Conservation (phyloP, 53 echinoderm and acorn worm genomes). For the Henricia sp. region DNA sequence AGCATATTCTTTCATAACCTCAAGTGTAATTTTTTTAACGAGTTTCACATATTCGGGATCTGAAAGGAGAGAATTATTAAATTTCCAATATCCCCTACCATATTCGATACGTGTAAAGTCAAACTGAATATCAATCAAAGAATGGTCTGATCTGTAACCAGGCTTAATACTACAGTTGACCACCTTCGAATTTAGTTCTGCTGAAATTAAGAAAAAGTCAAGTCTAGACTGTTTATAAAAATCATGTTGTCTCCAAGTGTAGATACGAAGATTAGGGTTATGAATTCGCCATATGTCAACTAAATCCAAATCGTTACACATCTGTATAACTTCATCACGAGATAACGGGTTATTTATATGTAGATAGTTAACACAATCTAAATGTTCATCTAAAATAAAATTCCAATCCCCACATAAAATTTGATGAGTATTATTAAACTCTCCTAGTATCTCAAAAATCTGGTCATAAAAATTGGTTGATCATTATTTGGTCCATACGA, state of each 20-base stretch:
- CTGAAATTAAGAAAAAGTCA: conserved; percentile 10
- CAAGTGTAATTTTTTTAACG: neutral
- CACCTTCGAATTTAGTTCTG: conserved; percentile 4
- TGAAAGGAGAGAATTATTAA: neutral
- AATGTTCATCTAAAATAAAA: conserved; percentile 30
- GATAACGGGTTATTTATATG: conserved; percentile 41
- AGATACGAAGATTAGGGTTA: conserved; percentile 20
- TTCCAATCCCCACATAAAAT: conserved; percentile 65
- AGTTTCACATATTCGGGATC: neutral
- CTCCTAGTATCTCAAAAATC: neutral
- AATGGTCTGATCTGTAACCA: conserved; percentile 10
- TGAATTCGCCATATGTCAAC: conserved; percentile 35
- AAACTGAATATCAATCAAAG: conserved; percentile 4
- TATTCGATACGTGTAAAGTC: neutral
- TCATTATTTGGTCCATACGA: conserved; percentile 57
- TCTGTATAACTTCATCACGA: conserved; percentile 19
- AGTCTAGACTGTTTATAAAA: neutral
- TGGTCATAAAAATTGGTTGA: conserved; percentile 43
- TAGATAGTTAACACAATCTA: conserved; percentile 41
- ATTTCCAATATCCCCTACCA: neutral
- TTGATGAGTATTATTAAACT: neutral
- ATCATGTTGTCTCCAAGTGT: conserved; percentile 9
- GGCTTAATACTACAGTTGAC: conserved; percentile 6
- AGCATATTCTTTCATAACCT: neutral
- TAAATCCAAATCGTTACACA: conserved; percentile 16